Evolutionary conservation across 2,113 vertebrate species (phyloP), one percentile per base, ranked within the genome.

Genomic region (Urocolius indicus): DNA sequence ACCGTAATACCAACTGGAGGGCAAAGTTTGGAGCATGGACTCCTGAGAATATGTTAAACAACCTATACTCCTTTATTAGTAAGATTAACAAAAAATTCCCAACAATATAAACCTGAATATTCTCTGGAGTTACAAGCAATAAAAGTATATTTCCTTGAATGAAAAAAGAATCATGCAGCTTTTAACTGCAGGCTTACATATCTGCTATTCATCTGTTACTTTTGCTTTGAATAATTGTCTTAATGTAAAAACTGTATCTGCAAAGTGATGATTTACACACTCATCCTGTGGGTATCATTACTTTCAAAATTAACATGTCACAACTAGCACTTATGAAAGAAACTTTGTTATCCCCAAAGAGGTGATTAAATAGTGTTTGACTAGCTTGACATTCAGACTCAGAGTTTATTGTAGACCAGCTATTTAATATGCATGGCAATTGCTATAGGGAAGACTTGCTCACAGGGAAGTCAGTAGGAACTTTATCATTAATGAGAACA

Each of bases 1-100:
- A 97, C 92, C 52, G 74, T 98, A 98, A 98, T 98, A 98, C 97
- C 95, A 98, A 98, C 97, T 93, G 96, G 91, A 98, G 98, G 97
- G 97, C 94, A 96, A 98, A 97, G 96, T 97, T 96, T 98, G 97
- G 95, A 97, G 95, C 94, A 94, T 6, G 74, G 95, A 94, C 95
- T 97, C 94, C 94, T 20, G 92, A 97, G 95, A 97, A 97, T 96
- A 95, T 89, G 94, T 95, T 97, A 96, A 97, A 97, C 96, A 91
- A 91, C 73, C 79, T 81, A 87, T 97, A 97, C 78, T 97, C 81
- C 74, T 96, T 97, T 97, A 97, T 96, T 96, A 96, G 66, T 34
- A 77, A 96, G 71, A 97, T 81, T 55, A 1, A 92, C 95, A 93
- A 93, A 59, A 52, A n/a, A 62, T 41, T 12, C 38, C 38, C 38